Conservation (phyloP, 2,797 vertebrate genomes). For the Eurystomus glaucurus region DNA sequence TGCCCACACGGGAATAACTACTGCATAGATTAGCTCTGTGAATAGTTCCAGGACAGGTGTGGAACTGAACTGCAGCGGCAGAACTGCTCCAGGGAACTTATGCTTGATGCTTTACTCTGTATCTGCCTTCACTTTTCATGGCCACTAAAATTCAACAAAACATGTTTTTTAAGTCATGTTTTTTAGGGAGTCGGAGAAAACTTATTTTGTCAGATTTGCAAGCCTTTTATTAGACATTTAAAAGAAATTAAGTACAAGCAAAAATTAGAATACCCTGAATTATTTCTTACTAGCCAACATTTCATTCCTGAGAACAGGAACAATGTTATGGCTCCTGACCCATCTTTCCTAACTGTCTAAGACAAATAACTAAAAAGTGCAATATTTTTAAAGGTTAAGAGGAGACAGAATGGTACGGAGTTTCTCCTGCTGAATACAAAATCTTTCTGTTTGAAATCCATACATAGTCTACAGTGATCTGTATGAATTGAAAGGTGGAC, state of each 20-base stretch:
- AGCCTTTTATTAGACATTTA: background rate
- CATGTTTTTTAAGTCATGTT: background rate
- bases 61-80: conserved; percentile 27
- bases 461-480: background rate
- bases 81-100: background rate
- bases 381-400: background rate
- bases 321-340: background rate
- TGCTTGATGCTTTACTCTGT: background rate
- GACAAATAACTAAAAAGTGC: background rate
- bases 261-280: background rate
- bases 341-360: background rate
- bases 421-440: background rate
- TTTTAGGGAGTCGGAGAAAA: background rate
- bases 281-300: background rate
- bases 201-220: background rate
- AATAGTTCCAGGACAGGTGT: conserved; percentile 60
- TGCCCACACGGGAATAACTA: conserved; percentile 42
- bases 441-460: background rate
- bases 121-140: background rate
- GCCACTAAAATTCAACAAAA: background rate
- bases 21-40: conserved; percentile 37
- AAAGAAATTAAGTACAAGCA: background rate
- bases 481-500: background rate
- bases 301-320: background rate
- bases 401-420: background rate